phyloP scores from a whole-genome alignment of 2,888 invertebrate species.

The Ferrisia virgata region DNA sequence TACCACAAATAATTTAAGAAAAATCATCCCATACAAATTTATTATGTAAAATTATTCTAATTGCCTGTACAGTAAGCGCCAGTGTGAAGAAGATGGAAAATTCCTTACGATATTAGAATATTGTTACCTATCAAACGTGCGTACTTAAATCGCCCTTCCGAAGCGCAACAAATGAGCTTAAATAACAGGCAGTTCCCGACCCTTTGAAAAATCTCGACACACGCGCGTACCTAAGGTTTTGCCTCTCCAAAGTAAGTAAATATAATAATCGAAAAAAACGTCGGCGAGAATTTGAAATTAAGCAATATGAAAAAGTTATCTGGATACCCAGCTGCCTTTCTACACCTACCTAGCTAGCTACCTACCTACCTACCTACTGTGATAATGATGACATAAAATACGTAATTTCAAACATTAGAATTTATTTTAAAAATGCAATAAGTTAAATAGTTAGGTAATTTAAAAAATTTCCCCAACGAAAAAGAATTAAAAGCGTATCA shows the following conservation, averaged over 20 bases:
- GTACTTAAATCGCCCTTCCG: not conserved
- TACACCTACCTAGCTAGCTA: too few species aligned
- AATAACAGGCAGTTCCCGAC: not conserved
- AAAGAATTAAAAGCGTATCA: not conserved
- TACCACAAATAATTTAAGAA: too few species aligned
- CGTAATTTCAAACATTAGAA: not conserved
- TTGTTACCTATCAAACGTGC: not conserved
- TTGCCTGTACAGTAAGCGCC: not conserved
- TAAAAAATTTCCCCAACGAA: not conserved
- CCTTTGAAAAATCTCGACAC: constrained; percentile 23
- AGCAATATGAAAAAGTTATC: not conserved
- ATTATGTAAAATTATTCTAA: not conserved
- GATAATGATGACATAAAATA: not conserved
- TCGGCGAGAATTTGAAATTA: constrained; percentile 3
- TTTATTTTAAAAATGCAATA: not conserved
- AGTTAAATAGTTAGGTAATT: too few species aligned
- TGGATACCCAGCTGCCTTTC: not conserved
- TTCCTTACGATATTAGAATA: not conserved
- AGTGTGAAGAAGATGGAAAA: not conserved
- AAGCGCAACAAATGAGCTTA: constrained; percentile 35
- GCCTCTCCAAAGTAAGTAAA: not conserved
- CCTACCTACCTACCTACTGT: too few species aligned
- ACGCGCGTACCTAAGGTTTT: not conserved
- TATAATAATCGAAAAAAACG: constrained; percentile 11
- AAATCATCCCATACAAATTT: too few species aligned